Conservation (phyloP, 2,113 vertebrate genomes). For the Muntiacus reevesi region DNA sequence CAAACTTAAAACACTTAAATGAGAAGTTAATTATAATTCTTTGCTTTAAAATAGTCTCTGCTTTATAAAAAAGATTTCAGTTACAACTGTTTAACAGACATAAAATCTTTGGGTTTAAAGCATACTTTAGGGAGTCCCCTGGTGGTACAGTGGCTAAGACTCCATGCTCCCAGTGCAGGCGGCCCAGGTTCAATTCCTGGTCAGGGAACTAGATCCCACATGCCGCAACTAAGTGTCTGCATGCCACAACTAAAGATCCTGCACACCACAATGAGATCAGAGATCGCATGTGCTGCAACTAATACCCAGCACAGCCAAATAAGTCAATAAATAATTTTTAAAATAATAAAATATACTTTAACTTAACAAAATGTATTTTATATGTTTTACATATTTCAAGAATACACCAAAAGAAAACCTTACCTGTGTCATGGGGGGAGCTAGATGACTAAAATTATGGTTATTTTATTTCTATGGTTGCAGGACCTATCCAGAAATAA, state of each 20-base stretch:
- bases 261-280: not conserved
- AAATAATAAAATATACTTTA: not conserved
- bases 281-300: not conserved
- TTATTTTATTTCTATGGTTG: not conserved
- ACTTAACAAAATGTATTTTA: not conserved
- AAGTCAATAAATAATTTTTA: not conserved
- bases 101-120: not conserved
- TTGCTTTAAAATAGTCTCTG: not conserved
- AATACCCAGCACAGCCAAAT: not conserved
- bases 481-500: not conserved
- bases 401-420: not conserved
- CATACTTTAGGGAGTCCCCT: not conserved
- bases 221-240: not conserved
- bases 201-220: not conserved
- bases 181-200: not conserved
- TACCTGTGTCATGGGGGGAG: not conserved
- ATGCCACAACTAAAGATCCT: not conserved
- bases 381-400: not conserved
- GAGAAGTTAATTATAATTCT: not conserved
- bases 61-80: not conserved
- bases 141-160: not conserved
- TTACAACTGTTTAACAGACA: slow-evolving; percentile 13
- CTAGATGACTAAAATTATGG: not conserved
- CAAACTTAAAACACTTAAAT: not conserved
- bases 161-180: not conserved